A percentile compares a stretch with the other conserved stretches of the same genome.
Conservation (phyloP, 2,113 vertebrate genomes). For the Geococcyx californianus region DNA sequence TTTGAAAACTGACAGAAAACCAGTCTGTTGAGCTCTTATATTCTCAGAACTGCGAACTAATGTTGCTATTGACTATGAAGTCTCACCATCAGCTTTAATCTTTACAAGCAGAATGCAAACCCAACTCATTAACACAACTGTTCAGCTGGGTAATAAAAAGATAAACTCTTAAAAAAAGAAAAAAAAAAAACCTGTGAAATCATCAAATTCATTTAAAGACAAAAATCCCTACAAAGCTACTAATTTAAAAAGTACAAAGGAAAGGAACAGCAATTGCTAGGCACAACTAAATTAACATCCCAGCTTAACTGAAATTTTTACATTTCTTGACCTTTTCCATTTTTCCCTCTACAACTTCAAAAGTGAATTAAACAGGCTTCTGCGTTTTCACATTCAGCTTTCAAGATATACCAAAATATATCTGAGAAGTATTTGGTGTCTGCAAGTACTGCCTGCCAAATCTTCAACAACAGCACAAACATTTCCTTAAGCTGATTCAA, state of each 20-base stretch:
- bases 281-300: slow-evolving; percentile 18
- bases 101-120: slow-evolving; percentile 25
- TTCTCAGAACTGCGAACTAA: slow-evolving; percentile 22
- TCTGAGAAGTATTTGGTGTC: not conserved
- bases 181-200: not conserved
- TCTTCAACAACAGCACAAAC: not conserved
- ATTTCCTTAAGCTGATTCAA: not conserved
- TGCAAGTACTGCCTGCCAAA: slow-evolving; percentile 1
- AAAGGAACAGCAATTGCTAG: not conserved
- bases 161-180: not conserved
- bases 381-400: slow-evolving; percentile 16
- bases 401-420: slow-evolving; percentile 21
- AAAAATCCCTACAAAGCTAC: slow-evolving; percentile 50
- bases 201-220: slow-evolving; percentile 26
- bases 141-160: slow-evolving; percentile 10
- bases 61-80: not conserved
- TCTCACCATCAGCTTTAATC: slow-evolving; percentile 17
- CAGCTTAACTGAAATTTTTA: slow-evolving; percentile 33
- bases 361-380: slow-evolving; percentile 28
- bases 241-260: slow-evolving; percentile 14
- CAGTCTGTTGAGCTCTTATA: not conserved
- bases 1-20: slow-evolving; percentile 26
- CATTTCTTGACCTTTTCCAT: slow-evolving; percentile 47
- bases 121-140: slow-evolving; percentile 18
- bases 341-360: slow-evolving; percentile 18